Percentiles rank a stretch among this genome's conserved stretches.
Evolutionary conservation across 2,797 vertebrate species (phyloP).

Genomic region (Hypotaenidia okinawae): DNA sequence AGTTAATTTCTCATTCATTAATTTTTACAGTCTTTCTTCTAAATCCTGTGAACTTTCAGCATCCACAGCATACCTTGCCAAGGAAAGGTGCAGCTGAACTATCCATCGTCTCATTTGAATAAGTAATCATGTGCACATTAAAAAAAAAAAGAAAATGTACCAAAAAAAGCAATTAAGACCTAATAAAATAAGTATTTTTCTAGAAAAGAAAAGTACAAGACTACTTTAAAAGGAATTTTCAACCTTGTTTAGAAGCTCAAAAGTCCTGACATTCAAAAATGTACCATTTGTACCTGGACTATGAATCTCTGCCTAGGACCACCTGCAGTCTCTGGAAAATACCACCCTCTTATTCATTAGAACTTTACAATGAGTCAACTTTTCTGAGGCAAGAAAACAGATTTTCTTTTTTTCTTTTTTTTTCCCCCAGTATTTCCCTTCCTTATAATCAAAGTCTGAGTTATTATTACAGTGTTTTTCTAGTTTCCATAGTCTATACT

Average conservation of each 20-base stretch:
- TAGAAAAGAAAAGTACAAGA: not conserved
- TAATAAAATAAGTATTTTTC: not conserved
- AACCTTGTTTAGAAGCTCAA: not conserved
- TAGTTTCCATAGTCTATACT: not conserved
- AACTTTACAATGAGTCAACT: not conserved
- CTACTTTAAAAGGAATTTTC: not conserved
- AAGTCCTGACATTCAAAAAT: not conserved
- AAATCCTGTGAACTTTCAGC: not conserved
- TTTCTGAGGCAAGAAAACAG: not conserved
- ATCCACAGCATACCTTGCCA: not conserved
- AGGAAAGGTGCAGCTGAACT: not conserved
- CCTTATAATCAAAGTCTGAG: not conserved
- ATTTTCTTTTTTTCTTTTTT: not conserved
- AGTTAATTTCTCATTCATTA: not conserved
- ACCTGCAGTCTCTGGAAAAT: not conserved
- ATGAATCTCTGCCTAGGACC: not conserved
- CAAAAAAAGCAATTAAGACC: not conserved
- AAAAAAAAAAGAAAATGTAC: too few relatives aligned
- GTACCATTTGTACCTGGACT: not conserved
- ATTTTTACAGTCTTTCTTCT: not conserved
- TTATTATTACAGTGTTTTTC: not conserved
- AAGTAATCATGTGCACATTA: not conserved
- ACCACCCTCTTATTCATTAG: not conserved
- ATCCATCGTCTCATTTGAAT: not conserved
- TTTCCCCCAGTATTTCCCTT: not conserved